Conservation (phyloP, 2,797 vertebrate species). For the Notamacropus eugenii region DNA sequence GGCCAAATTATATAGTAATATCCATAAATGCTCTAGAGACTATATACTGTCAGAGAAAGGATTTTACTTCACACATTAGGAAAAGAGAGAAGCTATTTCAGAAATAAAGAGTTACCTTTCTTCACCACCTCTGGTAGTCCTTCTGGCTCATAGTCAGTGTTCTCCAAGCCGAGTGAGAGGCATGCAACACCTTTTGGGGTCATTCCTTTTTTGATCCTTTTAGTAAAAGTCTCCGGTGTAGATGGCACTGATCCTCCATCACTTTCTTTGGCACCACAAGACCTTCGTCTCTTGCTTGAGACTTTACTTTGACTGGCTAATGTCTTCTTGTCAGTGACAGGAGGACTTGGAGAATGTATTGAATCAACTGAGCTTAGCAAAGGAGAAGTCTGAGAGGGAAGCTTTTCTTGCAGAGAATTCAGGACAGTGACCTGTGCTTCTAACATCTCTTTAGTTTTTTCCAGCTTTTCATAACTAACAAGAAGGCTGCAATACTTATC, state of each 20-base stretch:
- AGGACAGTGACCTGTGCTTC: conserved; percentile 86
- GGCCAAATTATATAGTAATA: neutral
- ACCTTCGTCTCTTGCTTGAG: conserved; percentile 79
- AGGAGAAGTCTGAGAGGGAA: conserved; percentile 56
- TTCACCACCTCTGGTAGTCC: conserved; percentile 91
- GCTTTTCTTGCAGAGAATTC: conserved; percentile 69
- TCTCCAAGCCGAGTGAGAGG: conserved; percentile 57
- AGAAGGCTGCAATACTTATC: conserved; percentile 92
- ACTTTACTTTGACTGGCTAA: conserved; percentile 60
- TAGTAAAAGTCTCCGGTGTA: conserved; percentile 69
- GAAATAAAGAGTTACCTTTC: conserved; percentile 86
- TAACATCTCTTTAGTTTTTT: conserved; percentile 88
- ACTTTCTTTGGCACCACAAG: conserved; percentile 68
- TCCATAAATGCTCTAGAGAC: neutral
- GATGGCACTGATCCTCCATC: conserved; percentile 72
- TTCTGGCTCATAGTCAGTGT: conserved; percentile 85
- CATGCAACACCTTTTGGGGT: conserved; percentile 20
- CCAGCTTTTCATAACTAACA: conserved; percentile 90
- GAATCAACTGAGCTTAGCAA: conserved; percentile 25
- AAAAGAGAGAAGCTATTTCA: neutral
- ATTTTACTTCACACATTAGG: neutral
- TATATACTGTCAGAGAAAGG: neutral
- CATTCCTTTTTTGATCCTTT: conserved; percentile 76
- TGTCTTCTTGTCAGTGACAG: conserved; percentile 61
- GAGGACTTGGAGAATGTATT: conserved; percentile 14